Evolutionary conservation across 2,888 invertebrate species (phyloP).

Genomic region (Smittia aterrima): DNA sequence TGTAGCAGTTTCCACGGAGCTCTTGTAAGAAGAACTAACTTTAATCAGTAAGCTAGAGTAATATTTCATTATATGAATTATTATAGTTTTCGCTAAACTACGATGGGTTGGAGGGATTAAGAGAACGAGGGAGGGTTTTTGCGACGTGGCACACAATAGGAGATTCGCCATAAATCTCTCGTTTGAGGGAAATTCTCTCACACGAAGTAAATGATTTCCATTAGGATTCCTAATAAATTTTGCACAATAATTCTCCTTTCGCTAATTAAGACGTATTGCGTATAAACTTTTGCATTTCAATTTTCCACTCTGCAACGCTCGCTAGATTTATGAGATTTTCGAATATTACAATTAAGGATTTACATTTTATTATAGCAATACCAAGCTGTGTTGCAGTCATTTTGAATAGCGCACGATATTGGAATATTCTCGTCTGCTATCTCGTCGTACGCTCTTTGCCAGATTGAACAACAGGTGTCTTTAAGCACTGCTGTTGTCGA

Average conservation of each 20-base stretch:
- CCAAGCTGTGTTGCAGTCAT: constrained; percentile 38
- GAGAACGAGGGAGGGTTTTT: not conserved
- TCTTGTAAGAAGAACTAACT: not conserved
- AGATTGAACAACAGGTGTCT: constrained; percentile 38
- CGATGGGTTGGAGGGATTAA: not conserved
- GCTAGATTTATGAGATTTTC: constrained; percentile 28
- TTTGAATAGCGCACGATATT: constrained; percentile 24
- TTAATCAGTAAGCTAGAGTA: constrained; percentile 27
- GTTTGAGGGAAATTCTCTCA: not conserved
- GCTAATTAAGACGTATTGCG: constrained; percentile 37
- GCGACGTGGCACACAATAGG: not conserved
- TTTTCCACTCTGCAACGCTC: not conserved
- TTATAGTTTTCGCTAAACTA: constrained; percentile 6
- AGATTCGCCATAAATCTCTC: not conserved
- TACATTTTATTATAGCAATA: constrained; percentile 26
- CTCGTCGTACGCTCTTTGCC: not conserved
- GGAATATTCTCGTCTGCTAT: constrained; percentile 32
- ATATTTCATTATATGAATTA: constrained; percentile 36
- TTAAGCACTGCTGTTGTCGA: constrained; percentile 30
- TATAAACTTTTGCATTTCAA: constrained; percentile 7
- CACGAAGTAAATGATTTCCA: not conserved
- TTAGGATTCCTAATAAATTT: not conserved
- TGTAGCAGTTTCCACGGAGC: not conserved
- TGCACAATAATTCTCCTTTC: not conserved
- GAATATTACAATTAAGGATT: constrained; percentile 41